A percentile compares a stretch with the other conserved stretches of the same genome.
Evolutionary conservation across 2,797 vertebrate genomes (phyloP).

Genomic region (Luscinia megarhynchos): DNA sequence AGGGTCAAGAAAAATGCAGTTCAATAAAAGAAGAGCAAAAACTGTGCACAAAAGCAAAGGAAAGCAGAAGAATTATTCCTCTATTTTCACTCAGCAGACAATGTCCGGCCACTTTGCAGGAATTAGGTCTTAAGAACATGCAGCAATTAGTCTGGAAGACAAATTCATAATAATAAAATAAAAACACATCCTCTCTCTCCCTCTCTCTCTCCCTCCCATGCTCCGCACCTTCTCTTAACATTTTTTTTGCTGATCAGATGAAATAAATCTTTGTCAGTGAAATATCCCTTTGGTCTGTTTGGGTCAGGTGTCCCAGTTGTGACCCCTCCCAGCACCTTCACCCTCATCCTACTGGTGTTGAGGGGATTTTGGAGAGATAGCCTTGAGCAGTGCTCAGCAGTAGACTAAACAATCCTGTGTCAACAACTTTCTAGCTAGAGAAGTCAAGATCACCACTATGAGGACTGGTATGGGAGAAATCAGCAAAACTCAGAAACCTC

Average conservation of each 20-base stretch:
- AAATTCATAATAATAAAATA: neutral
- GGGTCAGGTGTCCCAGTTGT: neutral
- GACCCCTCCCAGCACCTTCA: too few relatives aligned
- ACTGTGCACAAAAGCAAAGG: neutral
- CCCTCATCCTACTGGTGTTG: too few relatives aligned
- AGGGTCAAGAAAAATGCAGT: neutral
- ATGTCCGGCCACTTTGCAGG: neutral
- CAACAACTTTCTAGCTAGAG: too few relatives aligned
- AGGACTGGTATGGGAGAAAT: too few relatives aligned
- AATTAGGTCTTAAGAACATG: neutral
- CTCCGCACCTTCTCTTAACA: fast-evolving
- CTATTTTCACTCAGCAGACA: neutral
- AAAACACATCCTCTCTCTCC: too few relatives aligned
- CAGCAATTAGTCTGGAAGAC: neutral
- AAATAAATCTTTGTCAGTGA: neutral
- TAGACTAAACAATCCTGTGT: too few relatives aligned
- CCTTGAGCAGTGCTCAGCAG: too few relatives aligned
- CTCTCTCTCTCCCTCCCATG: fast-evolving
- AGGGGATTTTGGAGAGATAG: too few relatives aligned
- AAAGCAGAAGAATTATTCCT: neutral
- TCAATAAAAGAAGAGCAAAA: neutral
- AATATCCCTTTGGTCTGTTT: neutral
- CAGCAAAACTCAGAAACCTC: too few relatives aligned
- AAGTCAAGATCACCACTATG: too few relatives aligned
- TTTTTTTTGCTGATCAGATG: neutral